These are phyloP conservation scores for Lucilia sericata DNA, from an alignment of 1,140 invertebrate genomes.

Conservation along the genomic window DNA sequence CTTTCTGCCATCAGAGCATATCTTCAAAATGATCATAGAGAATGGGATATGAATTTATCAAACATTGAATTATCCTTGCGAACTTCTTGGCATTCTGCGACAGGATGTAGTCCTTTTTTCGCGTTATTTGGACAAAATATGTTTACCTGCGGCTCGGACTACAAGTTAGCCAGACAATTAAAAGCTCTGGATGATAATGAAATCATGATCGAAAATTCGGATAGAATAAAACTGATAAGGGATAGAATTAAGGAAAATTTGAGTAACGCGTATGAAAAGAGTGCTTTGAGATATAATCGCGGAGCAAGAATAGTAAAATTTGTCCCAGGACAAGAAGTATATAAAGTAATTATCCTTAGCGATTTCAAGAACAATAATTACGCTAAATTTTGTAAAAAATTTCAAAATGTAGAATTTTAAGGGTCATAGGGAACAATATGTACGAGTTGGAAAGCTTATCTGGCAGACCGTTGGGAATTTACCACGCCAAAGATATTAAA, in stretches of 20 bases:
- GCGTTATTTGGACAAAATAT: slow-evolving; percentile 25
- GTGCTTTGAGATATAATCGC: background rate
- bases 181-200: no score
- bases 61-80: background rate
- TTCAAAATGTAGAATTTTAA: slow-evolving; percentile 29
- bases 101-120: background rate
- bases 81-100: background rate
- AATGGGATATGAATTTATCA: background rate
- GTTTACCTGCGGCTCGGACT: background rate
- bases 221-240: no score
- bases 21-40: slow-evolving; percentile 1
- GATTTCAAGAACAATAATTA: background rate
- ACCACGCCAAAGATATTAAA: no score
- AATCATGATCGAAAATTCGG: no score
- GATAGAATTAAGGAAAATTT: no score
- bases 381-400: slow-evolving; percentile 7
- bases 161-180: background rate
- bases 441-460: background rate
- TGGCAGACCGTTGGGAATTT: no score
- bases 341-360: background rate
- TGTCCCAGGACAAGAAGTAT: background rate
- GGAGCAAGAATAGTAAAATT: background rate
- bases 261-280: no score
- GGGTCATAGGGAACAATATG: background rate
- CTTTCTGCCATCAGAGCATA: background rate